Percentiles rank a stretch among this genome's conserved stretches.
These are phyloP conservation scores for Imbricaverruca yamaguchii DNA, from an alignment of 2,888 invertebrate species.

Conservation along the genomic window DNA sequence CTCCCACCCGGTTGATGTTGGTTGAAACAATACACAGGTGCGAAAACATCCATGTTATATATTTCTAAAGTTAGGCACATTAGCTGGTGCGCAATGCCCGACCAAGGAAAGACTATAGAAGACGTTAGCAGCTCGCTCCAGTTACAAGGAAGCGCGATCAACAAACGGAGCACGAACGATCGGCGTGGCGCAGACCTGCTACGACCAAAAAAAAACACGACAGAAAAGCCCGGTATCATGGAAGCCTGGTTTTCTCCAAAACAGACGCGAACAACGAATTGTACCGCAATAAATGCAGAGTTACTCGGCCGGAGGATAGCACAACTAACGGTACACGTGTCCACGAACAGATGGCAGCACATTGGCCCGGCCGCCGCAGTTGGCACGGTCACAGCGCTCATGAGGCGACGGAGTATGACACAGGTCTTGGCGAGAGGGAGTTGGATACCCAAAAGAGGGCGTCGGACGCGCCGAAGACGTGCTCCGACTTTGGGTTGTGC, in stretches of 20 bases:
- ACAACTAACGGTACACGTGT: not conserved
- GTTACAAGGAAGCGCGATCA: not conserved
- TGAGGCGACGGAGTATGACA: not conserved
- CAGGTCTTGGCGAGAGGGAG: constrained; percentile 6
- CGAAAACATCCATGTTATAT: constrained; percentile 1
- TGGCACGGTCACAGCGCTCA: not conserved
- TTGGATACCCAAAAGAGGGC: too few species aligned
- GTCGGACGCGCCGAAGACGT: too few species aligned
- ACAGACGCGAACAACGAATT: not conserved
- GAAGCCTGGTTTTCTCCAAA: not conserved
- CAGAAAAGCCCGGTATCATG: not conserved
- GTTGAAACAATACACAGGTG: too few species aligned
- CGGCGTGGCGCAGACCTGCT: too few species aligned
- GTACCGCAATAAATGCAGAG: constrained; percentile 9
- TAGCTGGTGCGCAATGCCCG: not conserved
- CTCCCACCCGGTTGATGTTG: too few species aligned
- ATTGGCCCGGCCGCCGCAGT: not conserved
- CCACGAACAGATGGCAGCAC: not conserved
- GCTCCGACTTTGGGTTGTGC: too few species aligned
- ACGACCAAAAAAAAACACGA: not conserved
- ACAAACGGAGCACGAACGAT: too few species aligned
- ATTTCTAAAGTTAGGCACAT: constrained; percentile 15
- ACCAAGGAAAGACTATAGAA: not conserved
- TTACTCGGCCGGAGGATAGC: not conserved
- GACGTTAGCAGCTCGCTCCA: not conserved